A percentile compares a stretch with the other conserved stretches of the same genome.
These are phyloP conservation scores for Remorina albescens DNA, from an alignment of 2,797 vertebrate species.

Conservation along the genomic window DNA sequence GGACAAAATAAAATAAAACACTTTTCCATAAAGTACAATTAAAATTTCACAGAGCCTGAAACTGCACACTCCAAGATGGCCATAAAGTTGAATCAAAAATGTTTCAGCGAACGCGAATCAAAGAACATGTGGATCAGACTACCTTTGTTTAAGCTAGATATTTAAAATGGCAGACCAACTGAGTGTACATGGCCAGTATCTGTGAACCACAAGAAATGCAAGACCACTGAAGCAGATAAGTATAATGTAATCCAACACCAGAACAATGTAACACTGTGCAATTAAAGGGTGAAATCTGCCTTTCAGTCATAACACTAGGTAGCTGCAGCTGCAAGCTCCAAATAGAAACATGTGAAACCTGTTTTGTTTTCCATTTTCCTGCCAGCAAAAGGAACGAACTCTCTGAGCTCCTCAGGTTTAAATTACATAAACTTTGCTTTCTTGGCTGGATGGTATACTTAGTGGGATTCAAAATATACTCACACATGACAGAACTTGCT, in stretches of 20 bases:
- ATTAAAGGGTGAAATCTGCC: conserved; percentile 2
- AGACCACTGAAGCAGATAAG: neutral
- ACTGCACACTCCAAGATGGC: neutral
- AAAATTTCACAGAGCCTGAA: neutral
- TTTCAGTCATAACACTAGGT: neutral
- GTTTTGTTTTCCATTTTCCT: conserved; percentile 51
- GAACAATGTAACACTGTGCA: neutral
- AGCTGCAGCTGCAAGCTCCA: conserved; percentile 23
- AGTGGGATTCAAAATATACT: conserved; percentile 54
- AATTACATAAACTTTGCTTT: conserved; percentile 51
- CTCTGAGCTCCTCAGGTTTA: conserved; percentile 47
- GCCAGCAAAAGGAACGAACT: conserved; percentile 48
- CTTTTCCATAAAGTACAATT: neutral
- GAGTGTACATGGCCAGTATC: neutral
- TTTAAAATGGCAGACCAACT: neutral
- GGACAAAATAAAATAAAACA: neutral
- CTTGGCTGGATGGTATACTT: conserved; percentile 30
- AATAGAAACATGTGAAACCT: conserved; percentile 47
- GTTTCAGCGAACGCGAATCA: too few species aligned
- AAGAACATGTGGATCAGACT: neutral
- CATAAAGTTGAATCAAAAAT: neutral
- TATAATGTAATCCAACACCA: neutral
- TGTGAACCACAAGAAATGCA: neutral
- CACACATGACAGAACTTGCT: conserved; percentile 38
- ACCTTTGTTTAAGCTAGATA: neutral